These are phyloP conservation scores for Colossoma macropomum DNA, from an alignment of 2,113 vertebrate genomes.

Conservation along the genomic window DNA sequence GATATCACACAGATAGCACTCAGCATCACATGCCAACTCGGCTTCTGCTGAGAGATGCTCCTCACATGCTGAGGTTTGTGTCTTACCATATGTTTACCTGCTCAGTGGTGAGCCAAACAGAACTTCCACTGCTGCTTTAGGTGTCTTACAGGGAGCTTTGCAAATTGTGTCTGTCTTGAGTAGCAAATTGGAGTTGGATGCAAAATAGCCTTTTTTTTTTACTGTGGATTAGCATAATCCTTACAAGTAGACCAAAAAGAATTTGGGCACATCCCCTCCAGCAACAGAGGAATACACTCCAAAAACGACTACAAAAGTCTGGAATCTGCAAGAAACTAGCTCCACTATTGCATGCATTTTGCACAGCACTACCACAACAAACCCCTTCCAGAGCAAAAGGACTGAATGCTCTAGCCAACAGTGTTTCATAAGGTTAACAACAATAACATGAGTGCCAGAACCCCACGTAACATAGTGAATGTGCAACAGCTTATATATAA, in stretches of 20 bases:
- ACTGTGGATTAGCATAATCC: not conserved
- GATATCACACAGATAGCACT: constrained; percentile 18
- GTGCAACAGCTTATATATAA: constrained; percentile 23
- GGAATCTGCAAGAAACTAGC: constrained; percentile 10
- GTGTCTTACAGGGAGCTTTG: not conserved
- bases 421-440: constrained; percentile 24
- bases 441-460: constrained; percentile 36
- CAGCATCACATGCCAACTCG: constrained; percentile 1
- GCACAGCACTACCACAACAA: not conserved
- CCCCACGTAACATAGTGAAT: constrained; percentile 30
- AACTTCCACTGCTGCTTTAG: not conserved
- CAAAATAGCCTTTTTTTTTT: not conserved
- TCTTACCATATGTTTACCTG: constrained; percentile 46
- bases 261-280: no score
- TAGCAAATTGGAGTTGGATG: not conserved
- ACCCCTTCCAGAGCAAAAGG: not conserved
- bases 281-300: no score
- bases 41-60: constrained; percentile 34
- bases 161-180: not conserved
- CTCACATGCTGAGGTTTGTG: constrained; percentile 44
- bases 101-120: constrained; percentile 26
- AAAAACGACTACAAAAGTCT: not conserved
- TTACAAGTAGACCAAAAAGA: no score
- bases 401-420: not conserved
- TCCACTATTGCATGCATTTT: constrained; percentile 7